Evolutionary conservation across 2,797 vertebrate species (phyloP).

Genomic region (Lagodon rhomboides): DNA sequence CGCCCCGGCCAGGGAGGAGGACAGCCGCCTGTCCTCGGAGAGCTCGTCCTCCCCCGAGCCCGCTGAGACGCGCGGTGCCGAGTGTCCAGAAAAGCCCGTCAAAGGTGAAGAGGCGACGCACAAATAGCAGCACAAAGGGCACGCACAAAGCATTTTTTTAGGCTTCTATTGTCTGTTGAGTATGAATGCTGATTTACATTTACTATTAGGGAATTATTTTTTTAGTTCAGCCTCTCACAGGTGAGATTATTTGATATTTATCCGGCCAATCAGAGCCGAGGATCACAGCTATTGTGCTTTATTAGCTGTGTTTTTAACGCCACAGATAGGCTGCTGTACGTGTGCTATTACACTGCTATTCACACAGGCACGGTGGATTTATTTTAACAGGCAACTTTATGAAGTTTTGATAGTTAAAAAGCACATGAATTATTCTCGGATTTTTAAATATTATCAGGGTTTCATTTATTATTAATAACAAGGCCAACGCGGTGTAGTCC

Average conservation of each 20-base stretch:
- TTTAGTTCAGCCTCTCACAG: conserved; percentile 18
- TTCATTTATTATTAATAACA: neutral
- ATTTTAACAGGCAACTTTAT: neutral
- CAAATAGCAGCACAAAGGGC: neutral
- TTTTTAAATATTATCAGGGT: neutral
- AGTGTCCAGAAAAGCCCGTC: conserved; percentile 90
- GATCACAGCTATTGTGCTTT: conserved; percentile 18
- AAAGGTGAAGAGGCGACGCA: conserved; percentile 90
- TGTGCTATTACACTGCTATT: neutral
- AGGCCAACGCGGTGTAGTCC: conserved; percentile 9
- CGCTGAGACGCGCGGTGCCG: conserved; percentile 87
- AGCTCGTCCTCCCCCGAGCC: conserved; percentile 93
- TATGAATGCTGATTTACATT: neutral
- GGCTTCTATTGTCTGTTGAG: neutral
- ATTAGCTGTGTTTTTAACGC: conserved; percentile 9
- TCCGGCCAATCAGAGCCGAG: conserved; percentile 51
- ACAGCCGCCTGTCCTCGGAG: conserved; percentile 91
- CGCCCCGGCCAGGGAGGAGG: conserved; percentile 86
- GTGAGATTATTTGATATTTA: conserved; percentile 30
- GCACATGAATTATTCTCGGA: neutral
- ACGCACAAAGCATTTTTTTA: neutral
- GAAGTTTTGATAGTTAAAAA: conserved; percentile 9
- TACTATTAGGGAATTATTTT: neutral
- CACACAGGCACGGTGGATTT: neutral
- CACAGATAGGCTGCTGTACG: neutral